Base-by-base conservation (phyloP, 2,797 vertebrate genomes). In the Crax fasciolata region DNA sequence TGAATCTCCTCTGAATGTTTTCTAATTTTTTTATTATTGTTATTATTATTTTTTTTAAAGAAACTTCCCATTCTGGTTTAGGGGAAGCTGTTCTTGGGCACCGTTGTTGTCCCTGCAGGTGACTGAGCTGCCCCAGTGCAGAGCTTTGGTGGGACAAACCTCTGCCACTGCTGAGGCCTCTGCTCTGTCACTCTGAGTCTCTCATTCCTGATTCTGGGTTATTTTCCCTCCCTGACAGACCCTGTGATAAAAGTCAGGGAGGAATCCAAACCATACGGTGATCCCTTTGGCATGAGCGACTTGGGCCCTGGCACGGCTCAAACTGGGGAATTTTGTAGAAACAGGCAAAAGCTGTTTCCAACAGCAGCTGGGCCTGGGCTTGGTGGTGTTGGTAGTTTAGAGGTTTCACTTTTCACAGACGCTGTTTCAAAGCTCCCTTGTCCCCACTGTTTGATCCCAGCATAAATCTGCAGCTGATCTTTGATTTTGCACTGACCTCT, bases 401-500 rank as follows among this genome's bases (percentile, higher is more conserved):
- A 95, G 85, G 59, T 89, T 82, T 73, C 77, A 20, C 83, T n/a
- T 49, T 28, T 88, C 30, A 12, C 79, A 81, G 54, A 39, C 76
- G 62, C 35, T 4, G 19, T 30, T 93, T 57, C 91, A 71, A 43
- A 82, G 67, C 81, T 46, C 17, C 32, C 87, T 81, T 71, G 43
- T 66, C 86, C 54, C 67, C 67, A 25, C 35, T 4, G 1, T 63
- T 61, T 49, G 83, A 95, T 79, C 83, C 77, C 73, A 20, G 59
- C 25, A 1, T 73, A 39, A 54, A 84, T 84, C 80, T 76, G n/a
- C 0, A 3, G 35, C 55, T 86, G 61, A 96, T 96, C 93, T 90
- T 84, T 92, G 96, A 94, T 93, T 96, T 92, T 1, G 65, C 84
- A 89, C 92, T 96, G 95, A 96, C 96, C 95, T 96, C 96, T 96